A percentile compares a stretch with the other conserved stretches of the same genome.
Conservation (phyloP, 2,888 invertebrate species). For the Cheilosia vernalis region DNA sequence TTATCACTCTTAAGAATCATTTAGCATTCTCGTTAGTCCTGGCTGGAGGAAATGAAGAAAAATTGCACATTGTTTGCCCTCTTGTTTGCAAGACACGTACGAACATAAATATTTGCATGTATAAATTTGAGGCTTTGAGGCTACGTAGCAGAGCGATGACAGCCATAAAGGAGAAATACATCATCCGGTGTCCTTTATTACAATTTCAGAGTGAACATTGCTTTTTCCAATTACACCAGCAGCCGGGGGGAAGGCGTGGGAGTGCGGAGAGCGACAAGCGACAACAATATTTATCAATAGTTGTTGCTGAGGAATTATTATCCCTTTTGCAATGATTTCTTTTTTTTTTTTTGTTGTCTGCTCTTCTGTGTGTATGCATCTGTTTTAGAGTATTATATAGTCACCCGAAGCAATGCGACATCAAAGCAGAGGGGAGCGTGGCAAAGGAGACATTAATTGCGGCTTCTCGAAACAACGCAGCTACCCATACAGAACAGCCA, state of each 20-base stretch:
- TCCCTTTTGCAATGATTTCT: constrained; percentile 42
- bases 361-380: background rate
- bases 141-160: constrained; percentile 38
- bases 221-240: constrained; percentile 26
- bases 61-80: constrained; percentile 53
- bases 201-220: constrained; percentile 11
- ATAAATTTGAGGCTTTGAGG: constrained; percentile 19
- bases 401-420: constrained; percentile 52
- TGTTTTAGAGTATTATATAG: background rate
- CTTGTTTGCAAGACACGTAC: constrained; percentile 14
- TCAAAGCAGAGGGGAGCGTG: constrained; percentile 64
- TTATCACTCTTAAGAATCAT: constrained; percentile 71
- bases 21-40: constrained; percentile 49
- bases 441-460: constrained; percentile 55
- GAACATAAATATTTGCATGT: constrained; percentile 19
- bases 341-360: constrained; percentile 4
- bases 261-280: constrained; percentile 24
- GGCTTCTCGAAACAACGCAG: constrained; percentile 52
- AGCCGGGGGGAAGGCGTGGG: constrained; percentile 8
- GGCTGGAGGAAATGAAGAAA: constrained; percentile 51
- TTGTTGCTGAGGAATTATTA: constrained; percentile 38
- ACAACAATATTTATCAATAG: constrained; percentile 66
- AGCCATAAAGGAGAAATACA: constrained; percentile 14
- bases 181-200: constrained; percentile 13
- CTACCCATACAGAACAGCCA: constrained; percentile 12